Conservation (phyloP, 1,140 invertebrate species). For the Daktulosphaira vitifoliae region DNA sequence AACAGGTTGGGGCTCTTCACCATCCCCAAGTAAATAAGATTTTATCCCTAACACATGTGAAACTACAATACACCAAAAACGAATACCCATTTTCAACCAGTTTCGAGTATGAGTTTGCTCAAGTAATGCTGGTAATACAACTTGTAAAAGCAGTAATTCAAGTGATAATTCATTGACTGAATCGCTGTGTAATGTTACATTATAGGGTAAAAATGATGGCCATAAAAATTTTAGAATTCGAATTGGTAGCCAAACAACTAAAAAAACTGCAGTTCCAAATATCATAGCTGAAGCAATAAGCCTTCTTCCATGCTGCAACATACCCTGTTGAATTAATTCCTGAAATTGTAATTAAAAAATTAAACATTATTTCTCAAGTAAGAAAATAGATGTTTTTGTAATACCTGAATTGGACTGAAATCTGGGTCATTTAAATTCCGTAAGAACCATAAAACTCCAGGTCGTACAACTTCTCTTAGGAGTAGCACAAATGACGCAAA, state of each 20-base stretch:
- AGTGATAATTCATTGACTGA: conserved; percentile 84
- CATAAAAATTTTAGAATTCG: conserved; percentile 71
- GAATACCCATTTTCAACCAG: conserved; percentile 81
- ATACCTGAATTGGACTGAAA: conserved; percentile 94
- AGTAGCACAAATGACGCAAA: conserved; percentile 95
- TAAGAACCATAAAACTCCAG: conserved; percentile 93
- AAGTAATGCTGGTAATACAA: conserved; percentile 87
- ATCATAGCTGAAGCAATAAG: conserved; percentile 88
- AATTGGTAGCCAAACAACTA: conserved; percentile 94
- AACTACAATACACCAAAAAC: conserved; percentile 79
- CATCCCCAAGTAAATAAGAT: conserved; percentile 77
- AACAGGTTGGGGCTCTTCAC: conserved; percentile 39
- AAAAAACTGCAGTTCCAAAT: conserved; percentile 88
- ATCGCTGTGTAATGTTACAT: conserved; percentile 72
- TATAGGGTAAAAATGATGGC: conserved; percentile 88
- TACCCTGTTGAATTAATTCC: conserved; percentile 96
- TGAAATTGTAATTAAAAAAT: conserved; percentile 35
- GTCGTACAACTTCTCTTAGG: conserved; percentile 84
- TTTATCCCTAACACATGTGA: conserved; percentile 77
- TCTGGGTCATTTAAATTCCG: conserved; percentile 98
- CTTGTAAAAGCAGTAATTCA: conserved; percentile 88
- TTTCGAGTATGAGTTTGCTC: conserved; percentile 91
- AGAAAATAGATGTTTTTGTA: no score
- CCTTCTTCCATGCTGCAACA: conserved; percentile 79
- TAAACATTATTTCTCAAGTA: no score